Conservation (phyloP, 2,888 invertebrate genomes). For the Dichetophora obliterata region DNA sequence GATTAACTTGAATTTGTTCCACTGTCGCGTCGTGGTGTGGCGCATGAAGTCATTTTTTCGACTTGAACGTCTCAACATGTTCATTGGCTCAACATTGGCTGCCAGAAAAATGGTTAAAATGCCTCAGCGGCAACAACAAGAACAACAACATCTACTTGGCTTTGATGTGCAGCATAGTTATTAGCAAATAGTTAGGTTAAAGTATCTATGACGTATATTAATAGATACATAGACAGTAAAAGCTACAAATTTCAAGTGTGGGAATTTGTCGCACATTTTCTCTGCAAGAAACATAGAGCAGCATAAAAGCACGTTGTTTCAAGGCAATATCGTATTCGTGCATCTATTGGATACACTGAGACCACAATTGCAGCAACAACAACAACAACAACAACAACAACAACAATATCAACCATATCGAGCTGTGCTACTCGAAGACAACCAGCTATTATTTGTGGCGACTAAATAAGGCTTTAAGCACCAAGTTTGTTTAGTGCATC, state of each 20-base stretch:
- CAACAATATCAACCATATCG: conserved; percentile 12
- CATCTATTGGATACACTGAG: not conserved
- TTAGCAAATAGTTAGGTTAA: not conserved
- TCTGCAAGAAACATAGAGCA: too few relatives aligned
- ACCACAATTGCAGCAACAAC: not conserved
- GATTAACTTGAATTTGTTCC: not conserved
- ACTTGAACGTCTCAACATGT: too few relatives aligned
- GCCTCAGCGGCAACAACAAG: too few relatives aligned
- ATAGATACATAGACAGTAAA: too few relatives aligned
- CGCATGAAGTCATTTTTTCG: too few relatives aligned
- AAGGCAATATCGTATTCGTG: not conserved
- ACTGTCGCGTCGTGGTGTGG: not conserved
- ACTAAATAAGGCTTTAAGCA: conserved; percentile 34
- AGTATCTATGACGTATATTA: not conserved
- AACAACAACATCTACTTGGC: too few relatives aligned
- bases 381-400: not conserved
- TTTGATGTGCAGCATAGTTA: too few relatives aligned
- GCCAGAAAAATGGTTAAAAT: too few relatives aligned
- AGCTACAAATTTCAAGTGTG: too few relatives aligned
- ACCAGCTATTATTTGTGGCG: not conserved
- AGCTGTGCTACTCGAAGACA: not conserved
- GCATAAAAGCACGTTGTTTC: not conserved
- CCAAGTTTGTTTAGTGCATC: conserved; percentile 12
- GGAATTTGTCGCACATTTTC: too few relatives aligned
- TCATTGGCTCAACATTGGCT: too few relatives aligned